A percentile compares a stretch with the other conserved stretches of the same genome.
Evolutionary conservation across 2,113 vertebrate genomes (phyloP).

Genomic region (Mesoclemmys tuberculata): DNA sequence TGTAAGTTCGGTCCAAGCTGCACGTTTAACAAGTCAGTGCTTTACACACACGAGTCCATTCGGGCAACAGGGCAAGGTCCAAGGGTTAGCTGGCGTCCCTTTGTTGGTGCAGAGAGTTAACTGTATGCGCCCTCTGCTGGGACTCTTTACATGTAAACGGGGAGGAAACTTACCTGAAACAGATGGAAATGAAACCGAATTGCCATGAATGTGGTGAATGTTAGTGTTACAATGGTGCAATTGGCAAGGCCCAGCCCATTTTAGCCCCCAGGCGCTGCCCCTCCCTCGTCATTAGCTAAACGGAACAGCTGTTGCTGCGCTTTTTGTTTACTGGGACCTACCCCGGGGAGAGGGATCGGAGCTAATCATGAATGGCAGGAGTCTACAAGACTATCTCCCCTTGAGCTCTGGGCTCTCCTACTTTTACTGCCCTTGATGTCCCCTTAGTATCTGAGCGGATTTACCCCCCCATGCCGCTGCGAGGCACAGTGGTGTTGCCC

Average conservation of each 20-base stretch:
- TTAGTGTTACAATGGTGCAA: rapidly evolving
- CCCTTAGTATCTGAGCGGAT: background rate
- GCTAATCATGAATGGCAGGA: background rate
- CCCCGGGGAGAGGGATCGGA: background rate
- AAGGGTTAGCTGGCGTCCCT: background rate
- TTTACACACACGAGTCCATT: background rate
- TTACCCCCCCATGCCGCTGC: background rate
- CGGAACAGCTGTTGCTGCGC: background rate
- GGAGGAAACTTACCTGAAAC: background rate
- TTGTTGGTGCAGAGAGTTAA: slow-evolving; percentile 4
- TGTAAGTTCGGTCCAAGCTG: too few species aligned
- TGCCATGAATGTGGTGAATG: rapidly evolving
- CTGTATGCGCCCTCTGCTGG: background rate
- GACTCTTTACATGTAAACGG: background rate
- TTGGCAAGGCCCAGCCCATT: too few species aligned
- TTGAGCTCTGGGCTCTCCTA: background rate
- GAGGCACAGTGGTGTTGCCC: background rate
- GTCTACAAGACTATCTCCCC: background rate
- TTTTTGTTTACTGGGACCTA: background rate
- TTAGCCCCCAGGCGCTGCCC: too few species aligned
- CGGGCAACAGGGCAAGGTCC: background rate
- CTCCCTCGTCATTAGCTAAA: background rate
- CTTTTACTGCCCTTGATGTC: background rate
- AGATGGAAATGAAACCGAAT: rapidly evolving
- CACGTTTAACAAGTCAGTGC: background rate